Conservation (phyloP, 2,888 invertebrate genomes). For the Chloroclysta siterata region DNA sequence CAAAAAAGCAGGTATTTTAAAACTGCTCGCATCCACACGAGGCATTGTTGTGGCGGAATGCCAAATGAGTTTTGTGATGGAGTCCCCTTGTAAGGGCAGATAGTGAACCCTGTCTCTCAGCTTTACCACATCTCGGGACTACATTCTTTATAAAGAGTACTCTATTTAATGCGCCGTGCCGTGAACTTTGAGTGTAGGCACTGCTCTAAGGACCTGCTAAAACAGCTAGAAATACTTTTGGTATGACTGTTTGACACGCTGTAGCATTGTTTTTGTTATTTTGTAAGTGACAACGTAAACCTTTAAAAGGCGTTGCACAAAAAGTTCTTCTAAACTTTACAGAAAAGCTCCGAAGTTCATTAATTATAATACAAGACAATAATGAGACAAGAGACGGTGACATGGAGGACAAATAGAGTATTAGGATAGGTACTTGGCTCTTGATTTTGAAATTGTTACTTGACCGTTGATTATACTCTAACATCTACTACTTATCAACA, state of each 20-base stretch:
- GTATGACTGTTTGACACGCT: conserved; percentile 4
- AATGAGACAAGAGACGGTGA: too few relatives aligned
- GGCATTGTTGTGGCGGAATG: conserved; percentile 80
- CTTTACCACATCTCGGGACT: conserved; percentile 58
- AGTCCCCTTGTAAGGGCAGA: conserved; percentile 71
- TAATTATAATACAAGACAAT: too few relatives aligned
- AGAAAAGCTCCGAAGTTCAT: too few relatives aligned
- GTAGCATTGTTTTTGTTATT: neutral
- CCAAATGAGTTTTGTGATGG: conserved; percentile 83
- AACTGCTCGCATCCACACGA: conserved; percentile 73
- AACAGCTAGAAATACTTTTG: conserved; percentile 8
- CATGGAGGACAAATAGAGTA: too few relatives aligned
- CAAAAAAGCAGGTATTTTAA: conserved; percentile 78
- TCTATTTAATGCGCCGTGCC: conserved; percentile 30
- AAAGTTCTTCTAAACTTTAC: too few relatives aligned
- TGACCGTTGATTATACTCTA: too few relatives aligned
- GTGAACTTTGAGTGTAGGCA: conserved; percentile 28
- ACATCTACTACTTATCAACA: too few relatives aligned
- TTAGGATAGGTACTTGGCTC: too few relatives aligned
- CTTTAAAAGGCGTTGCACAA: neutral
- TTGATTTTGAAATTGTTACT: too few relatives aligned
- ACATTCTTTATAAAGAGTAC: conserved; percentile 37
- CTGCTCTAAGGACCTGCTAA: conserved; percentile 19
- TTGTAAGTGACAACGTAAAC: neutral
- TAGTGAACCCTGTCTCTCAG: conserved; percentile 66